These are phyloP conservation scores for Matsumurasca onukii DNA, from an alignment of 1,140 invertebrate species.

Conservation along the genomic window DNA sequence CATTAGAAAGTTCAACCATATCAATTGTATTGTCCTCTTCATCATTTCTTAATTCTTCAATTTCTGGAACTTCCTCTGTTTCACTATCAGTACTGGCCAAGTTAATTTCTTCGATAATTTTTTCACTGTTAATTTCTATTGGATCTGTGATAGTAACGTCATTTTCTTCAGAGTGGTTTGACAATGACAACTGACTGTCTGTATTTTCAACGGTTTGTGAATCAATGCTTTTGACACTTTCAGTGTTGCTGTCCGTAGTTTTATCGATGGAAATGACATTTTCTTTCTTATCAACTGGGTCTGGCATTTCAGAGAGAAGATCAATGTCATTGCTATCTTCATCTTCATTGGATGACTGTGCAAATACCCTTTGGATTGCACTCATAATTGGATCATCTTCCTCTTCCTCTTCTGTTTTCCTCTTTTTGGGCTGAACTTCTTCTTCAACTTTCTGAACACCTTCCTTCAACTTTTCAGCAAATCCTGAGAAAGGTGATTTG, in stretches of 20 bases:
- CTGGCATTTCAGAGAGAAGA: slow-evolving; percentile 10
- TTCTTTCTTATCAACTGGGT: slow-evolving; percentile 3
- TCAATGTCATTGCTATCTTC: slow-evolving; percentile 39
- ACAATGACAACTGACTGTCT: too few relatives aligned
- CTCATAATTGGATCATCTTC: slow-evolving; percentile 57
- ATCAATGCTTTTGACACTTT: slow-evolving; percentile 41
- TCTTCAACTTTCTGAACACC: slow-evolving; percentile 33
- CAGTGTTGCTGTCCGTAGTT: background rate
- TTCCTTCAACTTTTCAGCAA: slow-evolving; percentile 45
- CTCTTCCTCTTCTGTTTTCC: slow-evolving; percentile 45
- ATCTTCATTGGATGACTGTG: slow-evolving; percentile 46
- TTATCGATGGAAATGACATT: background rate
- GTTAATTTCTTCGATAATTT: slow-evolving; percentile 36
- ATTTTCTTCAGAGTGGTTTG: background rate
- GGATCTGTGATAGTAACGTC: slow-evolving; percentile 13
- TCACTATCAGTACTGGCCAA: slow-evolving; percentile 37
- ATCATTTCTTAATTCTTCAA: slow-evolving; percentile 42
- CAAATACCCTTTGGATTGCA: slow-evolving; percentile 51
- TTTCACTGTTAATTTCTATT: slow-evolving; percentile 27
- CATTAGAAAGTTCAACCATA: background rate
- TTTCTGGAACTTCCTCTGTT: slow-evolving; percentile 42
- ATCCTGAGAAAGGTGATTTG: slow-evolving; percentile 17
- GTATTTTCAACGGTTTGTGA: slow-evolving; percentile 27
- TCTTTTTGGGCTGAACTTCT: background rate
- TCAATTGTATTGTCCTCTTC: slow-evolving; percentile 33